A percentile compares a stretch with the other conserved stretches of the same genome.
These are phyloP conservation scores for Automeris io DNA, from an alignment of 2,888 invertebrate genomes.

Conservation along the genomic window DNA sequence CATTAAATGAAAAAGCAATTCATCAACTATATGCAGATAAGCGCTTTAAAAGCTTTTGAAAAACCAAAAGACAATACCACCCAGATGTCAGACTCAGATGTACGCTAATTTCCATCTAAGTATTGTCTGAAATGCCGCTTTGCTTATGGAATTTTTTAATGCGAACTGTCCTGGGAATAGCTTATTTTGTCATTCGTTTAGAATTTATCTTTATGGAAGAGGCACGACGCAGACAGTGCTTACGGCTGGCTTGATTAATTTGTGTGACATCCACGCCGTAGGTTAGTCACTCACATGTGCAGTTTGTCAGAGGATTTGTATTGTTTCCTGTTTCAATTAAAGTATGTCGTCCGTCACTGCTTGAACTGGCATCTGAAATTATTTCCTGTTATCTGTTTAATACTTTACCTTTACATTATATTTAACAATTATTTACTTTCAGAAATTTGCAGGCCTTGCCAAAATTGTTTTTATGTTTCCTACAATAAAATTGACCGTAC, in stretches of 20 bases:
- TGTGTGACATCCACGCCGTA: slow-evolving; percentile 1
- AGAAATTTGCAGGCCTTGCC: no score
- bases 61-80: slow-evolving; percentile 17
- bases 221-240: slow-evolving; percentile 3
- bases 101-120: slow-evolving; percentile 3
- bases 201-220: slow-evolving; percentile 7
- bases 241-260: slow-evolving; percentile 3
- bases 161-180: slow-evolving; percentile 1
- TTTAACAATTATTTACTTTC: no score
- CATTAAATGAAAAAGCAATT: slow-evolving; percentile 8
- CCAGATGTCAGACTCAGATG: slow-evolving; percentile 9
- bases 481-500: no score
- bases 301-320: background rate
- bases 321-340: background rate
- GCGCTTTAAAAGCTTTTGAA: slow-evolving; percentile 11
- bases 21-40: slow-evolving; percentile 17
- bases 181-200: slow-evolving; percentile 7
- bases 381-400: no score
- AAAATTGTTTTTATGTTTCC: no score
- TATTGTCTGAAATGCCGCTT: slow-evolving; percentile 9
- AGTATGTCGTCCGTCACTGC: background rate
- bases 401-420: no score
- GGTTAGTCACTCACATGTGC: background rate
- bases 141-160: slow-evolving; percentile 7
- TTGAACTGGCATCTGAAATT: background rate